Conservation (phyloP, 2,888 invertebrate genomes). For the Salpingus planirostris region DNA sequence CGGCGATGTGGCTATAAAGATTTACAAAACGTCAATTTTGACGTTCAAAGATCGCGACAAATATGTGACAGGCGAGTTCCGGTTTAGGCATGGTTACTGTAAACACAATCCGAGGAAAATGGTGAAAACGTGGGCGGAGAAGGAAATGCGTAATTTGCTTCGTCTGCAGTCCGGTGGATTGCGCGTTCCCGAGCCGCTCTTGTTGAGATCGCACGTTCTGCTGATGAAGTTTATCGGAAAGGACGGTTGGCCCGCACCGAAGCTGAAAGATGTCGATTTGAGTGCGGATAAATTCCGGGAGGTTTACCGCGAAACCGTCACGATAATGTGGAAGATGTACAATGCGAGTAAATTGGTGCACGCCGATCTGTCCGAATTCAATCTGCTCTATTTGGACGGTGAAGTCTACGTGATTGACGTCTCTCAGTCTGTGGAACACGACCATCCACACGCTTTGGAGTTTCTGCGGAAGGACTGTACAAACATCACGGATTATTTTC, state of each 20-base stretch:
- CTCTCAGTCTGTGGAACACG: conserved; percentile 96
- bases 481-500: conserved; percentile 87
- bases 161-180: conserved; percentile 76
- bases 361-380: conserved; percentile 96
- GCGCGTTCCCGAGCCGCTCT: conserved; percentile 80
- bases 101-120: conserved; percentile 94
- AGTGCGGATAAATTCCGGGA: conserved; percentile 64
- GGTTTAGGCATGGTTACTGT: conserved; percentile 90
- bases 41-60: conserved; percentile 96
- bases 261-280: conserved; percentile 78
- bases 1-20: conserved; percentile 75
- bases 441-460: conserved; percentile 91
- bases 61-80: conserved; percentile 93
- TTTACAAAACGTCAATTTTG: conserved; percentile 96
- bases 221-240: conserved; percentile 89
- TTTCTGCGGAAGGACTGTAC: conserved; percentile 92
- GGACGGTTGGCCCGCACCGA: conserved; percentile 87
- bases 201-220: conserved; percentile 81
- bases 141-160: conserved; percentile 92
- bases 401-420: conserved; percentile 93
- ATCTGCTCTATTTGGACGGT: conserved; percentile 77
- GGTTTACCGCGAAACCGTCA: conserved; percentile 72
- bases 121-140: conserved; percentile 98
- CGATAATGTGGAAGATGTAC: conserved; percentile 90
- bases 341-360: conserved; percentile 92